phyloP scores from a whole-genome alignment of 2,797 vertebrate genomes.

The Heliangelus exortis region DNA sequence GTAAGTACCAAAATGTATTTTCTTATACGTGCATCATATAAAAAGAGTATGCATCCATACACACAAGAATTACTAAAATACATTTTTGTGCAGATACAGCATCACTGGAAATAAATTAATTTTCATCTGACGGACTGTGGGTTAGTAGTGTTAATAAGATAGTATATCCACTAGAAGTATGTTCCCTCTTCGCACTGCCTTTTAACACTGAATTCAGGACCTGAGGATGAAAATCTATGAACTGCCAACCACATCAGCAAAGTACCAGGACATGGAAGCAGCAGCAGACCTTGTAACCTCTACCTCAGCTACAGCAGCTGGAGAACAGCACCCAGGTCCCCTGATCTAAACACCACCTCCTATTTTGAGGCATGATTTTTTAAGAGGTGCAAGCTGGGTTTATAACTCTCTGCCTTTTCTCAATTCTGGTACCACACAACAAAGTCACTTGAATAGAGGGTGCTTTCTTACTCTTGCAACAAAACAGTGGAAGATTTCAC shows the following conservation, averaged over 20 bases:
- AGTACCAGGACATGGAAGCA: background rate
- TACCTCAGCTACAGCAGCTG: background rate
- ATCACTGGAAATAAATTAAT: background rate
- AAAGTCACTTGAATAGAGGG: background rate
- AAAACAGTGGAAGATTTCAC: rapidly evolving
- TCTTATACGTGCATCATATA: background rate
- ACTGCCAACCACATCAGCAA: background rate
- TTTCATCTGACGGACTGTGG: background rate
- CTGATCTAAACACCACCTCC: too few relatives aligned
- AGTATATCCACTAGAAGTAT: background rate
- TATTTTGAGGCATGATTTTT: background rate
- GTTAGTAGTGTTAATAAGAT: background rate
- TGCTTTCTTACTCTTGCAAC: background rate
- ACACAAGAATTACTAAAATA: background rate
- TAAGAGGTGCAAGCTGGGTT: rapidly evolving
- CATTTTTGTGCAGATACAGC: background rate
- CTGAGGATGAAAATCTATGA: background rate
- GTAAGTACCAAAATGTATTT: background rate
- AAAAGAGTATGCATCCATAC: background rate
- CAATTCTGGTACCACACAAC: background rate
- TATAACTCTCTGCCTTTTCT: background rate
- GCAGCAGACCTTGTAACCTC: background rate
- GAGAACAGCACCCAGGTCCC: background rate
- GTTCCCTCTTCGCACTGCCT: background rate
- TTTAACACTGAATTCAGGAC: background rate